Evolutionary conservation across 2,113 vertebrate genomes (phyloP).

Genomic region (Noturus placidus): DNA sequence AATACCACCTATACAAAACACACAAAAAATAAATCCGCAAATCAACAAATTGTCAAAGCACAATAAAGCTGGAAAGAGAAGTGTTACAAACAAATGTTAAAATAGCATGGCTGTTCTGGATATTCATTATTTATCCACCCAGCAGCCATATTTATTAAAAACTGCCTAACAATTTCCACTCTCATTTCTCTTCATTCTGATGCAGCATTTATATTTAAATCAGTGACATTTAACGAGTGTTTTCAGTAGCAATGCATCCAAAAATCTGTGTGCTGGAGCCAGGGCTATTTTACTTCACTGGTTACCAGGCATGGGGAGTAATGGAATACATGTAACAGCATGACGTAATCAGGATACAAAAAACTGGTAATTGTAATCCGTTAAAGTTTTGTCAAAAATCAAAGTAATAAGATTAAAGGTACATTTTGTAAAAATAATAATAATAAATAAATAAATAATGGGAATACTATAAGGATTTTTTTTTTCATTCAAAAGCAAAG

Average conservation of each 20-base stretch:
- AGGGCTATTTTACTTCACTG: neutral
- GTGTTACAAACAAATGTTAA: constrained; percentile 24
- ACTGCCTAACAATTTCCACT: constrained; percentile 18
- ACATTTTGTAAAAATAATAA: too few species aligned
- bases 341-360: too few species aligned
- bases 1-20: constrained; percentile 65
- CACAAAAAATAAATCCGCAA: constrained; percentile 1
- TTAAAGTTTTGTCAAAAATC: too few species aligned
- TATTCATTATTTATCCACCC: constrained; percentile 47
- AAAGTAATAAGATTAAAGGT: too few species aligned
- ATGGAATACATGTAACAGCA: too few species aligned
- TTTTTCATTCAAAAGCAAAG: too few species aligned
- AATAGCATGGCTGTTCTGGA: neutral
- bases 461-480: too few species aligned
- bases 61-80: neutral
- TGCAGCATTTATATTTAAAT: neutral
- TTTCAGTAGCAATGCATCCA: neutral
- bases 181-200: constrained; percentile 14
- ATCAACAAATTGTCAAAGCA: neutral
- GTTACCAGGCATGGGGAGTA: too few species aligned
- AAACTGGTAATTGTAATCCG: too few species aligned
- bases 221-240: neutral
- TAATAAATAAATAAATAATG: too few species aligned
- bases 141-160: constrained; percentile 44
- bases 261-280: neutral